Evolutionary conservation across 2,113 vertebrate genomes (phyloP), one percentile per base, ranked within the genome.

Genomic region (Pseudorhombus dupliciocellatus): DNA sequence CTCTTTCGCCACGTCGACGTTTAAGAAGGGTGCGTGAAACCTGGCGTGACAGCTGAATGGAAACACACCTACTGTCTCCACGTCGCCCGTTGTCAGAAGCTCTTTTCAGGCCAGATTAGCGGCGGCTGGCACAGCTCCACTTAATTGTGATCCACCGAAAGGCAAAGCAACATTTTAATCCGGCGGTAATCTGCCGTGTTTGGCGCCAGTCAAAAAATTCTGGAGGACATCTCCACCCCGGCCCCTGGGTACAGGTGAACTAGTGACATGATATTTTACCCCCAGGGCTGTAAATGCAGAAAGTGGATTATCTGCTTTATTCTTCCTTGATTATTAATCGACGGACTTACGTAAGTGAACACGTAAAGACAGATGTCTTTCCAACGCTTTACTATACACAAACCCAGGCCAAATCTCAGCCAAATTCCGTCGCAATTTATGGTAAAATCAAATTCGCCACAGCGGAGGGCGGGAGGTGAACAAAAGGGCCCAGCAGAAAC

Each of bases 91-190:
- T 83, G 74, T 74, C 81, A 80, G 30, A 24, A 74, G 63, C 69
- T 66, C 70, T 66, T 80, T 84, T 83, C 77, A 74, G 25, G 31
- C 16, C 11, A 66, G 85, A 80, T 87, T 79, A 87, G 74, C n/a
- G 0, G 46, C 1, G 42, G 10, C 69, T 58, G 79, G 73, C 78
- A 7, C 57, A 21, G 71, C 70, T 62, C 44, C 34, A 3, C 62
- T 77, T 80, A 59, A 82, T 76, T 86, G 87, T 82, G 70, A 75
- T 78, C 26, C 26, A 70, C 54, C 1, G 3, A 58, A 58, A 46
- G 20, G 60, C 54, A 62, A 37, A 66, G 42, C 73, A 42, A 56
- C 56, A 11, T 75, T 81, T 78, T 75, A 80, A 73, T 81, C 62
- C 22, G 5, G 56, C 73, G 42, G 59, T 57, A 69, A 67, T 83